Evolutionary conservation across 2,797 vertebrate genomes (phyloP).

Genomic region (Hephaestus fuliginosus): DNA sequence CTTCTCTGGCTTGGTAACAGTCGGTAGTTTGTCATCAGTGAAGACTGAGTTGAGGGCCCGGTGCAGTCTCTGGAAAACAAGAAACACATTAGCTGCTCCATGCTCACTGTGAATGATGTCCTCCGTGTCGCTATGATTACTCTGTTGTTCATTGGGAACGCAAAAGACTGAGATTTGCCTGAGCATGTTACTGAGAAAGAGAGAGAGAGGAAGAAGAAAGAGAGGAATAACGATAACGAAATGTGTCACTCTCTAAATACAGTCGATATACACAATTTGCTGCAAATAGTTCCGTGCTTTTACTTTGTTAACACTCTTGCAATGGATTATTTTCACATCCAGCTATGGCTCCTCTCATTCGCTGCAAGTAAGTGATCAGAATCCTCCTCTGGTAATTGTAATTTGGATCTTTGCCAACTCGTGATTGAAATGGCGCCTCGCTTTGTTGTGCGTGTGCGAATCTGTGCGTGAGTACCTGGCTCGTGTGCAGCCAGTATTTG

Average conservation of each 20-base stretch:
- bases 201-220: background rate
- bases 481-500: slow-evolving; percentile 98
- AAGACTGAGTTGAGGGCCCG: slow-evolving; percentile 94
- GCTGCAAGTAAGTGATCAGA: background rate
- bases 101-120: background rate
- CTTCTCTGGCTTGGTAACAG: slow-evolving; percentile 90
- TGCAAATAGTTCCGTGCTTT: background rate
- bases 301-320: background rate
- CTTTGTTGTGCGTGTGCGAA: background rate
- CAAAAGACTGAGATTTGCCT: background rate
- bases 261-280: background rate
- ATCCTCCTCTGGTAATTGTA: background rate
- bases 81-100: slow-evolving; percentile 31
- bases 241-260: background rate
- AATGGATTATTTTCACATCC: background rate
- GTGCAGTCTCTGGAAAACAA: slow-evolving; percentile 92
- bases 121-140: background rate
- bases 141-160: background rate
- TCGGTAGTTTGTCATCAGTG: slow-evolving; percentile 91
- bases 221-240: background rate
- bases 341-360: background rate
- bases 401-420: background rate
- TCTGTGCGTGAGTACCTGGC: slow-evolving; percentile 88
- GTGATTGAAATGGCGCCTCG: background rate
- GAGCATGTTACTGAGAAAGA: background rate